These are phyloP conservation scores for Calyptomena viridis DNA, from an alignment of 2,113 vertebrate species.

Conservation along the genomic window DNA sequence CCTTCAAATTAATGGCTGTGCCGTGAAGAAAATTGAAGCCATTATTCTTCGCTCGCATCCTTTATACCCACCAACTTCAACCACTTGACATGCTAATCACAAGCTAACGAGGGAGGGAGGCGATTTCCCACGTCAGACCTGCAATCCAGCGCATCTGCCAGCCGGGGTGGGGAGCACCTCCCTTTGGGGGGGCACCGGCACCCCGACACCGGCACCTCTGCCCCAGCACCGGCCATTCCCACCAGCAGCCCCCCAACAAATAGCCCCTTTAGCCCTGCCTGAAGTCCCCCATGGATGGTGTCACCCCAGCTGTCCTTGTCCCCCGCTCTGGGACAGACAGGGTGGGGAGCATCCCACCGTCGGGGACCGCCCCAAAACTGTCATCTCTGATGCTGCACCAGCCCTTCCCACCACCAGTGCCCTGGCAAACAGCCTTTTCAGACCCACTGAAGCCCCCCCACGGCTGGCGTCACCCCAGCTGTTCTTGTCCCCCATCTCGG, in stretches of 20 bases:
- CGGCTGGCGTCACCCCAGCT: neutral
- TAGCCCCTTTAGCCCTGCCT: accelerated
- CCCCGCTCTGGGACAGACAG: neutral
- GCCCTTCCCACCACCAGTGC: neutral
- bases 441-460: neutral
- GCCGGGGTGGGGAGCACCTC: neutral
- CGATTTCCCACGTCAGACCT: constrained; percentile 41
- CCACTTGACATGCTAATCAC: constrained; percentile 64
- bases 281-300: neutral
- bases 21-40: constrained; percentile 59
- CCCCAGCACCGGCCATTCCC: neutral
- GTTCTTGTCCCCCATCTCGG: neutral
- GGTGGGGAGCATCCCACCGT: too few species aligned
- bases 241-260: accelerated
- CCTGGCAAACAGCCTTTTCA: neutral
- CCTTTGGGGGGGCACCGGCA: accelerated
- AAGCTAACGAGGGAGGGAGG: constrained; percentile 61
- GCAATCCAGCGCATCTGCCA: constrained; percentile 21
- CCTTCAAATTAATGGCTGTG: constrained; percentile 58
- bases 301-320: neutral
- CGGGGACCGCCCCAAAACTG: neutral
- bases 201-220: neutral
- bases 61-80: constrained; percentile 52
- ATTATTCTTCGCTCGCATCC: constrained; percentile 61
- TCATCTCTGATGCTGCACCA: accelerated